Evolutionary conservation across 2,113 vertebrate genomes (phyloP).

Genomic region (Sapayoa aenigma): DNA sequence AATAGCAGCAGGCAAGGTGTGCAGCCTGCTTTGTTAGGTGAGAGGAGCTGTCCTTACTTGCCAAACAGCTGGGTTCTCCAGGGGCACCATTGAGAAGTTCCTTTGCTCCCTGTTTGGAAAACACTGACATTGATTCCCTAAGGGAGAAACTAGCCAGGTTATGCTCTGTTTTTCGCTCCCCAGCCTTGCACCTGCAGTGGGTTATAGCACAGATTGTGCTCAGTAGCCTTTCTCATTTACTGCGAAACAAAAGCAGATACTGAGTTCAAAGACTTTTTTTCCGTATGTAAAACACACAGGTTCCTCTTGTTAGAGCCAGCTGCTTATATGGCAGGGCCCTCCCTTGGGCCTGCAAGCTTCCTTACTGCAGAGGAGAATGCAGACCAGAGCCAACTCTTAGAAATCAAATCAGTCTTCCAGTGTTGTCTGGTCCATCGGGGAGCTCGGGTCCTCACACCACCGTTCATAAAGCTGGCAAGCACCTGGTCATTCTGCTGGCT

Average conservation of each 20-base stretch:
- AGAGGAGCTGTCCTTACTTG: neutral
- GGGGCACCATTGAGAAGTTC: neutral
- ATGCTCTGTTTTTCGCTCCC: neutral
- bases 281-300: neutral
- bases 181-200: neutral
- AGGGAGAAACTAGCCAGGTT: neutral
- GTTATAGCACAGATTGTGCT: neutral
- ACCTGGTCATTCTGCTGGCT: neutral
- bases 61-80: neutral
- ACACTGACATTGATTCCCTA: neutral
- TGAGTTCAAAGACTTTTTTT: neutral
- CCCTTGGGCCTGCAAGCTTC: neutral
- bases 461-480: neutral
- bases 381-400: neutral
- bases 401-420: neutral
- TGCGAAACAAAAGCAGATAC: neutral
- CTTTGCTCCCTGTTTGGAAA: neutral
- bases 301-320: constrained; percentile 36
- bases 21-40: neutral
- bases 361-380: neutral
- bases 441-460: neutral
- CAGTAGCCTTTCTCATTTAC: neutral
- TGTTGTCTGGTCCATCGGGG: neutral
- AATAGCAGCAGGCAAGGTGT: neutral
- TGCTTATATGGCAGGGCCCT: neutral